Conservation (phyloP, 2,113 vertebrate genomes). For the Phainopepla nitens region DNA sequence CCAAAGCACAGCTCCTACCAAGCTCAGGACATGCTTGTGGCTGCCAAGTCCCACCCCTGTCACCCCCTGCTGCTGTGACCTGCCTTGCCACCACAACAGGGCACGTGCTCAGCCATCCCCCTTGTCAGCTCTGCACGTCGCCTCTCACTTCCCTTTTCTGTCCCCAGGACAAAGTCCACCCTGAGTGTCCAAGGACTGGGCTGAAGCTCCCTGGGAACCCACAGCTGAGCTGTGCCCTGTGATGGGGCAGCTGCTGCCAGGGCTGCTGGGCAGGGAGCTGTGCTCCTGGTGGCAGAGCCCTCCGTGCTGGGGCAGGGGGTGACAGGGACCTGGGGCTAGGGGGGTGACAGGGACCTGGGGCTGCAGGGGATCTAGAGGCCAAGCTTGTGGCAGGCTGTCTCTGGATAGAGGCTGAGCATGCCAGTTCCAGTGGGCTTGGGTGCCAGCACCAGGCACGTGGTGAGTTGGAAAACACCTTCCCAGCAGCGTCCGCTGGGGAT, state of each 20-base stretch:
- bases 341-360: neutral
- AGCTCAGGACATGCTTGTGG: neutral
- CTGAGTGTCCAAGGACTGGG: rapidly evolving
- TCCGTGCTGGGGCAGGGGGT: rapidly evolving
- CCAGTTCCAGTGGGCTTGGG: neutral
- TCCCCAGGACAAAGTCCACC: neutral
- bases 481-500: neutral
- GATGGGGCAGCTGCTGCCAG: neutral
- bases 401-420: neutral
- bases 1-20: neutral
- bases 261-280: rapidly evolving
- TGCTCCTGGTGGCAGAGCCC: neutral
- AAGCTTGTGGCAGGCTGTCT: neutral
- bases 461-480: neutral
- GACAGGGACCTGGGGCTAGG: neutral
- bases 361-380: rapidly evolving
- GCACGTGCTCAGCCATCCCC: rapidly evolving
- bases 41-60: rapidly evolving
- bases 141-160: neutral
- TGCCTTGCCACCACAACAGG: rapidly evolving
- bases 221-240: rapidly evolving
- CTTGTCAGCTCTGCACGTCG: rapidly evolving
- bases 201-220: neutral
- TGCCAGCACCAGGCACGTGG: neutral
- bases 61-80: neutral